These are phyloP conservation scores for Drosophila persimilis DNA, from an alignment of 1,140 invertebrate species.

Conservation along the genomic window DNA sequence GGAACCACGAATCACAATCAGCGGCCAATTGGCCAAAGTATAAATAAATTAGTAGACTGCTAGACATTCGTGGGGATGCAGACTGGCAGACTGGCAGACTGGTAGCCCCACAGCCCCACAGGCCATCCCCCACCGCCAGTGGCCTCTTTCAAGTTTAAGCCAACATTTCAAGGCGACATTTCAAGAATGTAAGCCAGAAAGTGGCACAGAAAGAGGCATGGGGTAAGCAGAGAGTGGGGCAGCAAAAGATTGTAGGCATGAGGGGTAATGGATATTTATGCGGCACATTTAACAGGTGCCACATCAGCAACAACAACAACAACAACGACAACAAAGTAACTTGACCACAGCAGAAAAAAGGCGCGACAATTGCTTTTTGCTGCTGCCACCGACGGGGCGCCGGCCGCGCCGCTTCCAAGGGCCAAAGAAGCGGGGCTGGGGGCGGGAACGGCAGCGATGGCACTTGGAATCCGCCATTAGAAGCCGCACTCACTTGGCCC, in stretches of 20 bases:
- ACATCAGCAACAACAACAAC: constrained; percentile 13
- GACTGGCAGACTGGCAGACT: background rate
- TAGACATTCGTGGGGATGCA: constrained; percentile 1
- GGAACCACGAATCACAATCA: too few relatives aligned
- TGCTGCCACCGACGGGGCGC: constrained; percentile 1
- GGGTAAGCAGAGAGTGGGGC: too few relatives aligned
- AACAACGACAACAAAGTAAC: constrained; percentile 5
- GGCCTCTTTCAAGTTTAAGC: constrained; percentile 39
- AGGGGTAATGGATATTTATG: constrained; percentile 66
- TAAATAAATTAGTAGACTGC: background rate
- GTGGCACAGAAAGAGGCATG: background rate
- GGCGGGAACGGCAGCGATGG: background rate
- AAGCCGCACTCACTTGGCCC: constrained; percentile 35
- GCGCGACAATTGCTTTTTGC: constrained; percentile 21
- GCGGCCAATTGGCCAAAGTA: too few relatives aligned
- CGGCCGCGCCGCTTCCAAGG: constrained; percentile 11
- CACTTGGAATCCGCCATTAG: constrained; percentile 6
- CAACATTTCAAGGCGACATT: constrained; percentile 40
- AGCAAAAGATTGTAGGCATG: too few relatives aligned
- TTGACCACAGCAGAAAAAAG: constrained; percentile 22
- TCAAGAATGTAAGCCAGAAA: constrained; percentile 23
- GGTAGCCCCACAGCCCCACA: background rate
- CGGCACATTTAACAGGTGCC: constrained; percentile 56
- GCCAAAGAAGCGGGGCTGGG: background rate
- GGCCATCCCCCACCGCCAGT: constrained; percentile 11